Evolutionary conservation across 2,888 invertebrate genomes (phyloP).

Genomic region (Abscondita cerata): DNA sequence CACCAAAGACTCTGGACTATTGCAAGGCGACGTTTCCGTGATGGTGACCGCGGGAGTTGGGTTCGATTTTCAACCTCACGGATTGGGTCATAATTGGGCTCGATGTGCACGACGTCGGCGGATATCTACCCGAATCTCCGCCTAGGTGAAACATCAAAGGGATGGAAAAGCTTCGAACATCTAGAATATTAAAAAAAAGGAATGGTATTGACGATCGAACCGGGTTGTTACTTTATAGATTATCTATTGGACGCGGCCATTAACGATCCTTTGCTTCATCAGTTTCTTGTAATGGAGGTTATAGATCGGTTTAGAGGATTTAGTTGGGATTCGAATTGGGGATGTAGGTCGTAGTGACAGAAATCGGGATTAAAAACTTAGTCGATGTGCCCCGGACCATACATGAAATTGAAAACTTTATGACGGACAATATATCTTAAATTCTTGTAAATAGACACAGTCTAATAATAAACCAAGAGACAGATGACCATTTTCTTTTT

Average conservation of each 20-base stretch:
- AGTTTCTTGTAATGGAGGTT: conserved; percentile 78
- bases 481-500: too few relatives aligned
- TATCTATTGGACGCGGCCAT: conserved; percentile 82
- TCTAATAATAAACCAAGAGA: too few relatives aligned
- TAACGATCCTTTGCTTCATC: conserved; percentile 69
- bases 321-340: conserved; percentile 97
- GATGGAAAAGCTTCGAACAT: conserved; percentile 80
- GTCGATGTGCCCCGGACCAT: conserved; percentile 89
- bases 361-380: conserved; percentile 83
- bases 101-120: conserved; percentile 98
- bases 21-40: conserved; percentile 75
- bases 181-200: conserved; percentile 73
- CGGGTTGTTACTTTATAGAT: conserved; percentile 96
- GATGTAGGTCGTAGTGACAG: conserved; percentile 93
- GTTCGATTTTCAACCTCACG: conserved; percentile 94
- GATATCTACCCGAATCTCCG: conserved; percentile 80
- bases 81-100: conserved; percentile 93
- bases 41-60: conserved; percentile 79
- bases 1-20: conserved; percentile 79
- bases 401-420: not conserved
- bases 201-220: conserved; percentile 96
- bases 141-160: conserved; percentile 72
- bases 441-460: too few relatives aligned
- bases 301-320: conserved; percentile 80
- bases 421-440: too few relatives aligned